Evolutionary conservation across 53 echinoderm and acorn worm genomes (phyloP).

Genomic region (Glandiceps talaboti): DNA sequence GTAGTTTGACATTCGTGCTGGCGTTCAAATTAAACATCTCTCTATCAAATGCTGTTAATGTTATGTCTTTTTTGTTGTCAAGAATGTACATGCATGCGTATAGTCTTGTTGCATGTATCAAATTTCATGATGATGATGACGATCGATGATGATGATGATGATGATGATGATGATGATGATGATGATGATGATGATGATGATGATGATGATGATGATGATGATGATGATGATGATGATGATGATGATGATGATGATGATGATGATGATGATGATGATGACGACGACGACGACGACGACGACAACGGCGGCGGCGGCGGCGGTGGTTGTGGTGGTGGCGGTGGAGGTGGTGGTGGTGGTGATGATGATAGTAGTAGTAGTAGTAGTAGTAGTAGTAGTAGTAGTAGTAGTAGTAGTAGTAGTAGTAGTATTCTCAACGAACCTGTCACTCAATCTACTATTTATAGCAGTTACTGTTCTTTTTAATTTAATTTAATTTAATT

Average conservation of each 20-base stretch:
- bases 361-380: too few relatives aligned
- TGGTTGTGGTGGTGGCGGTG: too few relatives aligned
- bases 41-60: slow-evolving; percentile 29
- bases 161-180: slow-evolving; percentile 21
- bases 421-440: too few relatives aligned
- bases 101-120: neutral
- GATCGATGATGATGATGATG: slow-evolving; percentile 20
- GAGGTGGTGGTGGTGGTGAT: too few relatives aligned
- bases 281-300: neutral
- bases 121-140: slow-evolving; percentile 11
- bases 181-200: slow-evolving; percentile 11
- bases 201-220: slow-evolving; percentile 9
- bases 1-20: slow-evolving; percentile 1
- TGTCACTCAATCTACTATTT: too few relatives aligned
- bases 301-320: too few relatives aligned
- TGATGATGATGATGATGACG: neutral
- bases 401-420: too few relatives aligned
- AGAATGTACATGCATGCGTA: neutral
- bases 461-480: too few relatives aligned
- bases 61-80: too few relatives aligned
- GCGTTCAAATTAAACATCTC: too few relatives aligned
- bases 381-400: too few relatives aligned
- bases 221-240: slow-evolving; percentile 2
- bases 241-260: neutral
- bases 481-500: too few relatives aligned